These are phyloP conservation scores for Arctocebus calabarensis DNA, from an alignment of 2,797 vertebrate species.

Conservation along the genomic window DNA sequence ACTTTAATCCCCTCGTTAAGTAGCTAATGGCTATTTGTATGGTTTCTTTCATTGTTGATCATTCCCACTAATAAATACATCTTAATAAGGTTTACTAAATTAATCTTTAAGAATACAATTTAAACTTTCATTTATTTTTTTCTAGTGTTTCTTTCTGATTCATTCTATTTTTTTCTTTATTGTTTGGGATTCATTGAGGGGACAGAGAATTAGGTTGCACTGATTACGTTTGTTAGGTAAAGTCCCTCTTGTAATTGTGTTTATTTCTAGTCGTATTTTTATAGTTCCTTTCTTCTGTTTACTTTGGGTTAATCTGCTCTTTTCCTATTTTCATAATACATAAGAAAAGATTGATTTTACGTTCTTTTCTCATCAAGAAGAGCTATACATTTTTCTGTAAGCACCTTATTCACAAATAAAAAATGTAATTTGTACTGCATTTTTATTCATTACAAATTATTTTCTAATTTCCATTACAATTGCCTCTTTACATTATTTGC, in stretches of 20 bases:
- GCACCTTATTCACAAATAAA: background rate
- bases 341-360: background rate
- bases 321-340: background rate
- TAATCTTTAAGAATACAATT: background rate
- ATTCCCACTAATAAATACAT: background rate
- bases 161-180: background rate
- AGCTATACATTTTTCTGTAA: background rate
- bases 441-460: background rate
- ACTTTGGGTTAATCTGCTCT: background rate
- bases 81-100: background rate
- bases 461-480: background rate
- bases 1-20: background rate
- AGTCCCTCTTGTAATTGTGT: too few species aligned
- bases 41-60: background rate
- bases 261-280: background rate
- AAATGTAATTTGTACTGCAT: background rate
- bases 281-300: background rate
- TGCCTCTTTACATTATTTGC: background rate
- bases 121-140: background rate
- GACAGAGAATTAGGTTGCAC: too few species aligned
- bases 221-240: too few species aligned
- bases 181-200: too few species aligned
- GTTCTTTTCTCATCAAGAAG: background rate
- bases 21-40: background rate
- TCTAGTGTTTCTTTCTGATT: background rate